phyloP scores from a whole-genome alignment of 2,888 invertebrate species.

The Lottia gigantea region DNA sequence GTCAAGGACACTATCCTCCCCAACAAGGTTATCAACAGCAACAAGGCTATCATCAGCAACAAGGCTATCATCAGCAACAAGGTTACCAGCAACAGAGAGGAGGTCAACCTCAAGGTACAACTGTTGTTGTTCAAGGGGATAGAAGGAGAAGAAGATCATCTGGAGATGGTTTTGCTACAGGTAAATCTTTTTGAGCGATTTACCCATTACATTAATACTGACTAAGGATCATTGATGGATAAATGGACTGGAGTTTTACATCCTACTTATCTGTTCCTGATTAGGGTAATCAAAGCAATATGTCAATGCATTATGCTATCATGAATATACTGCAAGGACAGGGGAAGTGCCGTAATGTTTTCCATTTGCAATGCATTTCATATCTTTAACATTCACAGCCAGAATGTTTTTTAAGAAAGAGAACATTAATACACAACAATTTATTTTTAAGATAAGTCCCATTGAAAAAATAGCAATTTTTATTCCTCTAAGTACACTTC shows the following conservation, averaged over 20 bases:
- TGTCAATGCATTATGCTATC: too few relatives aligned
- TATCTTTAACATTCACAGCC: too few relatives aligned
- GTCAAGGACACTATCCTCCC: slow-evolving; percentile 12
- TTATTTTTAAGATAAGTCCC: too few relatives aligned
- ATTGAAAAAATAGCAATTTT: too few relatives aligned
- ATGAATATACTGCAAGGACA: too few relatives aligned
- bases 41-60: background rate
- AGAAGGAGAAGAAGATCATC: slow-evolving; percentile 16
- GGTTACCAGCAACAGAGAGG: slow-evolving; percentile 13
- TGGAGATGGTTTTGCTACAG: slow-evolving; percentile 24
- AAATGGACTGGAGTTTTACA: background rate
- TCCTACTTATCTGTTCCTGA: too few relatives aligned
- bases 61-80: slow-evolving; percentile 15
- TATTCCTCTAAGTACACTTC: too few relatives aligned
- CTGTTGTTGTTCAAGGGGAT: slow-evolving; percentile 25
- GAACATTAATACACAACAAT: too few relatives aligned
- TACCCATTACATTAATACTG: background rate
- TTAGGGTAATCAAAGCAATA: too few relatives aligned
- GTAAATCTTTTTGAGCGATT: slow-evolving; percentile 7
- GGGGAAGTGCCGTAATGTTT: too few relatives aligned
- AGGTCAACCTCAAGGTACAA: slow-evolving; percentile 14
- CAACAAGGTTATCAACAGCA: slow-evolving; percentile 23
- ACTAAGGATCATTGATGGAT: background rate
- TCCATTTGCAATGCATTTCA: too few relatives aligned
- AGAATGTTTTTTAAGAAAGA: too few relatives aligned